Evolutionary conservation across 2,797 vertebrate species (phyloP), one percentile per base, ranked within the genome.

Genomic region (Lepidocolaptes lacrymiger): DNA sequence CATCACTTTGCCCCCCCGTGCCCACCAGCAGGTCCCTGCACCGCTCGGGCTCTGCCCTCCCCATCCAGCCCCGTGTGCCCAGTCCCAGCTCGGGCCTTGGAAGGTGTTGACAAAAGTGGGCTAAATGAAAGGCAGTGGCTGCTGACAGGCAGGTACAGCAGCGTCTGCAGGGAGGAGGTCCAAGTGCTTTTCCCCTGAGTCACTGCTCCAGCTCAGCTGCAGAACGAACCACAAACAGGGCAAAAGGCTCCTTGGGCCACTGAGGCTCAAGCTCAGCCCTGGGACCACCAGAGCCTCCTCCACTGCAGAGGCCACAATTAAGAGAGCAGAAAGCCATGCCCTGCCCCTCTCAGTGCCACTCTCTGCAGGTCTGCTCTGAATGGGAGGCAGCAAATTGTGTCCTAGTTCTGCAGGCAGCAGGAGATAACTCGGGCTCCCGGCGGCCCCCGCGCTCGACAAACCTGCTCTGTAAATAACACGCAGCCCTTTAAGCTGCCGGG

Each of bases 381-480:
- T 1, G 79, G 63, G 88, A 80, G 89, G 87, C 72, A 78, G 21
- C 39, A 21, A 39, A 61, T 64, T 41, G 76, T 79, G 86, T 62
- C 89, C 84, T 2, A 59, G 77, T 91, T 79, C 27, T 10, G 19
- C 3, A 30, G 75, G 15, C 77, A 90, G 86, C 54, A 1, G 82
- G 90, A 93, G 88, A 62, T 48, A 86, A 88, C 85, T 81, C 56
- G 2, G 12, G 86, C 10, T 91, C 95, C 95, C 76, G 7, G 87
- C 56, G 3, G 46, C 55, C 91, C 54, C 17, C 10, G 49, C 59
- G 17, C 87, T 22, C 71, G 39, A 1, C 89, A 83, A 88, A 96
- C 90, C 93, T 75, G 89, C 91, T 88, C 90, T 75, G 90, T 85
- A 94, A 94, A 91, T 88, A 95, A 95, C 88, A 55, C 3, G 12